Percentiles rank a stretch among this genome's conserved stretches.
Evolutionary conservation across 2,113 vertebrate genomes (phyloP).

Genomic region (Grantiella picta): DNA sequence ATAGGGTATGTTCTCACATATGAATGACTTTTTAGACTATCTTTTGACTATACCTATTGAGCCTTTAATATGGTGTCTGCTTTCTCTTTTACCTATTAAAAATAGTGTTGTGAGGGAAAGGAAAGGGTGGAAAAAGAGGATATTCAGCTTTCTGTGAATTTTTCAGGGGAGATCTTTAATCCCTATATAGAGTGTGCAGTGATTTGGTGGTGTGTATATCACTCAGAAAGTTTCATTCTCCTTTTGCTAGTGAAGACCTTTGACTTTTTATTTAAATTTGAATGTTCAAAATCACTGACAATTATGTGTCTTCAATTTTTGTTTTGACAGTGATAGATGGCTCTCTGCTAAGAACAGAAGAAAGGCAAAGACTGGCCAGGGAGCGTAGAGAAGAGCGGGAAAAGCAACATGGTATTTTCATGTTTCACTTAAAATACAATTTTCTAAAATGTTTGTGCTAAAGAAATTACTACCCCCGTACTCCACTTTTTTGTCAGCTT

Average conservation of each 20-base stretch:
- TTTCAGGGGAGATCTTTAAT: background rate
- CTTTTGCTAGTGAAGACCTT: background rate
- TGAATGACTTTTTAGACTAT: background rate
- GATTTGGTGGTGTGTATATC: background rate
- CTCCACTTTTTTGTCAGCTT: background rate
- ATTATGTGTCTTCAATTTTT: background rate
- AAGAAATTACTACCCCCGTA: background rate
- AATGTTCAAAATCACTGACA: background rate
- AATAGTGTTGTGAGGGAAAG: background rate
- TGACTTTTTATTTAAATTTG: background rate
- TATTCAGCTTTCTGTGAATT: background rate
- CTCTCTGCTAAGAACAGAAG: conserved; percentile 85
- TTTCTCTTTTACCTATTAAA: background rate
- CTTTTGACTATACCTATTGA: background rate
- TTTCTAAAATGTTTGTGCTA: background rate
- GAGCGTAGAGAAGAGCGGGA: conserved; percentile 90
- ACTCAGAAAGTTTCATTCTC: background rate
- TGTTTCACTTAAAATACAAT: background rate
- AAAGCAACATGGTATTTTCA: conserved; percentile 82
- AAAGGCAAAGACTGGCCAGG: conserved; percentile 87
- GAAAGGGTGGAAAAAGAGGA: background rate
- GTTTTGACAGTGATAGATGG: conserved; percentile 84
- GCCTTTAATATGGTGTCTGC: background rate
- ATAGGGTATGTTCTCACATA: background rate
- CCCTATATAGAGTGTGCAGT: background rate